Base-by-base conservation (phyloP, 2,888 invertebrate genomes). In the Baronia brevicornis region DNA sequence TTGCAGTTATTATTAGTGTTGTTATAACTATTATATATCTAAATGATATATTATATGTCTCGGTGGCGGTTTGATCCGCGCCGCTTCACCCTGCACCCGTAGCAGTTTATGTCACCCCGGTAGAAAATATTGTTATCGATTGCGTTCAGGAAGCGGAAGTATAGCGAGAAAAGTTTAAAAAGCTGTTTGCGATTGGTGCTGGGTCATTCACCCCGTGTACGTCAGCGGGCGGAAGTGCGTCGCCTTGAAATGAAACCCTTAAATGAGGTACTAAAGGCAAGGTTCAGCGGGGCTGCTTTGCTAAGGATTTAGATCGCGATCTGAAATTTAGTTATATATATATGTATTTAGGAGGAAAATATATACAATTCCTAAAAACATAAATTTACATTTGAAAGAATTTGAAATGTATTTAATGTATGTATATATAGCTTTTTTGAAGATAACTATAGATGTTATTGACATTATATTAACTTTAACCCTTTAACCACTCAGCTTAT, bases 151-250 rank as follows among this genome's bases (percentile, higher is more conserved):
- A 30, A 26, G 10, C 18, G 39, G 35, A 39, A 42, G 41, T 44
- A 54, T 58, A 44, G 54, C 52, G 52, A 61, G 52, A 57, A 50
- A 56, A 58, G 54, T 63, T 64, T 54, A 51, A 52, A 51, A 42
- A 48, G 48, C 42, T 40, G 39, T 39, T 40, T 43, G 40, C 46
- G 45, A 51, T 53, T 51, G 49, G 48, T 38, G 33, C 42, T 40
- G 14, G 52, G 46, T 43, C 54, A 40, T 54, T 53, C 54, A 50
- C 49, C 46, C 28, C 28, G 23, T n/a, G n/a, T 35, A 18, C 25
- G 6, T 13, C 21, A 18, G 12, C 12, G 11, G 24, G 21, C 27
- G 27, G 24, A 28, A 33, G 22, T 17, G 22, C 25, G 35, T 30
- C 25, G 29, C 8, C 29, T 30, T 8, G 29, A 30, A 35, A 35